Conservation (phyloP, 2,797 vertebrate genomes). For the Zalophus californianus region DNA sequence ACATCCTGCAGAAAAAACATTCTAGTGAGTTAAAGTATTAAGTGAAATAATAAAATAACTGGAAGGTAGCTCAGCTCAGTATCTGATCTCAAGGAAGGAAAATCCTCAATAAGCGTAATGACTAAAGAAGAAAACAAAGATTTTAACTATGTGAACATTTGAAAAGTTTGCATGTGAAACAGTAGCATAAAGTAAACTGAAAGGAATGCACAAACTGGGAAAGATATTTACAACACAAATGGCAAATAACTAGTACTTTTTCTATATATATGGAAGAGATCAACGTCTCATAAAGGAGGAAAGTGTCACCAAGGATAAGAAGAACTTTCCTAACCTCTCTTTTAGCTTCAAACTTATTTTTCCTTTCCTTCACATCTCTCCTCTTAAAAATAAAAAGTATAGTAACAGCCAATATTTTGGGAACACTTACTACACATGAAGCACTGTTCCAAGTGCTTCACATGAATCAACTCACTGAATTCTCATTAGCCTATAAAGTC, state of each 20-base stretch:
- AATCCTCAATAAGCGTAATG: background rate
- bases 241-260: background rate
- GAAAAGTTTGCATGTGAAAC: background rate
- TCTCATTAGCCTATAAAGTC: background rate
- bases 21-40: background rate
- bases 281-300: background rate
- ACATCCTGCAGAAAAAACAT: slow-evolving; percentile 1
- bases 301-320: background rate
- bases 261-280: background rate
- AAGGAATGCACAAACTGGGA: background rate
- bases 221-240: background rate
- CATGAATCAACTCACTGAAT: background rate
- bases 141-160: background rate
- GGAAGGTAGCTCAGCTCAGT: slow-evolving; percentile 4
- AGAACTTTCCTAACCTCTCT: background rate
- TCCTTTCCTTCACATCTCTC: background rate
- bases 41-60: background rate
- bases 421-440: background rate
- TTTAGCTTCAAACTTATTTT: background rate
- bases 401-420: background rate
- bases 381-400: background rate
- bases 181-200: background rate
- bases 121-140: background rate
- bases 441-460: background rate
- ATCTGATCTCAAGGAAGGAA: background rate